Percentiles rank a stretch among this genome's conserved stretches.
Conservation (phyloP, 2,797 vertebrate species). For the Cossypha polioptera region DNA sequence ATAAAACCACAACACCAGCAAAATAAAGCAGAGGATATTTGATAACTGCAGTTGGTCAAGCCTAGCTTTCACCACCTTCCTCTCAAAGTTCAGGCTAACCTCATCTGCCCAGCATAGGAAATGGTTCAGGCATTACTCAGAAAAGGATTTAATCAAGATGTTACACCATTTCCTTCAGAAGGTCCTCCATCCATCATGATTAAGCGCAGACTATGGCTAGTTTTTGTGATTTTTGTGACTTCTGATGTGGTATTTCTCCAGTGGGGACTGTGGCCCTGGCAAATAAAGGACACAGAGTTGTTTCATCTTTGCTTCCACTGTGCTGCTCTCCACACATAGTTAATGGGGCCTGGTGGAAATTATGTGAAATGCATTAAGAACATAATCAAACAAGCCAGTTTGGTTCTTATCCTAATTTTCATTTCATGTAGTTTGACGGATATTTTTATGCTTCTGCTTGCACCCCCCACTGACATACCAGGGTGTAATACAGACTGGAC, state of each 20-base stretch:
- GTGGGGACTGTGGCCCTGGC: neutral
- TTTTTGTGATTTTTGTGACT: neutral
- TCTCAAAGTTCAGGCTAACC: neutral
- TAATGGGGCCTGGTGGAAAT: neutral
- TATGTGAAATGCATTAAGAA: neutral
- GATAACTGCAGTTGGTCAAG: neutral
- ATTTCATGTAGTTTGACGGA: neutral
- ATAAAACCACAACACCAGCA: neutral
- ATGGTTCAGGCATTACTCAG: slow-evolving; percentile 23
- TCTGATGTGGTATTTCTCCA: neutral
- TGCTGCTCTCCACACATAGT: neutral
- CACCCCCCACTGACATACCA: neutral
- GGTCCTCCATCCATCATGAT: neutral
- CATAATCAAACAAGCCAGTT: neutral
- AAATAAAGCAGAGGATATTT: neutral
- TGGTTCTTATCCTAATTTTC: neutral
- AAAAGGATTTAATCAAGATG: neutral
- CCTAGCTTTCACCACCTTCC: neutral
- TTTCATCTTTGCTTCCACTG: neutral
- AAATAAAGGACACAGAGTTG: neutral
- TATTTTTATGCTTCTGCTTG: neutral
- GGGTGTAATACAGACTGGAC: neutral
- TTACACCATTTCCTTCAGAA: neutral
- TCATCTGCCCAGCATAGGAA: neutral
- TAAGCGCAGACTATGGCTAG: neutral